These are phyloP conservation scores for Pasiphila rectangulata DNA, from an alignment of 2,888 invertebrate genomes.

Conservation along the genomic window DNA sequence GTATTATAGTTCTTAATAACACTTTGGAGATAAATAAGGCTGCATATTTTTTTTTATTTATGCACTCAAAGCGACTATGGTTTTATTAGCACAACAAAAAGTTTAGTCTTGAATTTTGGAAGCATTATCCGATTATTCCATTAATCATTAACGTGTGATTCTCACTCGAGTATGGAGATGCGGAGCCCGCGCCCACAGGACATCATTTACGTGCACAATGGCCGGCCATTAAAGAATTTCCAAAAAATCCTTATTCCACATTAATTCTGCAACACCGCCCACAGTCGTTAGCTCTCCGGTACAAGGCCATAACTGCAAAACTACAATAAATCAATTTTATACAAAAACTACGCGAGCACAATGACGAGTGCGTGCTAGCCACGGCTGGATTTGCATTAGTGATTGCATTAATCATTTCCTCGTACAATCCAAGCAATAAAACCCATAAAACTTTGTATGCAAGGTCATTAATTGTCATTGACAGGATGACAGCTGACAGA, in stretches of 20 bases:
- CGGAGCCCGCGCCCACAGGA: conserved; percentile 7
- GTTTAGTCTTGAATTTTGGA: neutral
- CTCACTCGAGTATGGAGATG: conserved; percentile 3
- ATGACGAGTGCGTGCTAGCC: conserved; percentile 59
- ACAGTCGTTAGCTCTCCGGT: conserved; percentile 43
- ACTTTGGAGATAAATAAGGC: too few relatives aligned
- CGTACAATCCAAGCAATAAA: conserved; percentile 72
- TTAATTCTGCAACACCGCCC: conserved; percentile 49
- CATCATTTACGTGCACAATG: conserved; percentile 32
- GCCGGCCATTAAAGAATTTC: conserved; percentile 31
- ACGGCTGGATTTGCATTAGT: conserved; percentile 76
- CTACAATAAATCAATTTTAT: conserved; percentile 73
- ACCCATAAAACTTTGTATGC: conserved; percentile 76
- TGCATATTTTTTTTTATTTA: too few relatives aligned
- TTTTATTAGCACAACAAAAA: neutral
- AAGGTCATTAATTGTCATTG: conserved; percentile 78
- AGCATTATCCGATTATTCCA: neutral
- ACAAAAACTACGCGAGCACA: conserved; percentile 63
- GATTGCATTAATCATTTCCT: conserved; percentile 77
- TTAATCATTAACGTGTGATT: neutral
- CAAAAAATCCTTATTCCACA: conserved; percentile 35
- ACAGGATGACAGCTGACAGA: conserved; percentile 65
- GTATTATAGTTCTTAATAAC: too few relatives aligned
- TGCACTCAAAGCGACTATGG: too few relatives aligned
- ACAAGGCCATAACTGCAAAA: conserved; percentile 52